Evolutionary conservation across 2,888 invertebrate genomes (phyloP), one percentile per base, ranked within the genome.

Genomic region (Teinopalpus imperialis): DNA sequence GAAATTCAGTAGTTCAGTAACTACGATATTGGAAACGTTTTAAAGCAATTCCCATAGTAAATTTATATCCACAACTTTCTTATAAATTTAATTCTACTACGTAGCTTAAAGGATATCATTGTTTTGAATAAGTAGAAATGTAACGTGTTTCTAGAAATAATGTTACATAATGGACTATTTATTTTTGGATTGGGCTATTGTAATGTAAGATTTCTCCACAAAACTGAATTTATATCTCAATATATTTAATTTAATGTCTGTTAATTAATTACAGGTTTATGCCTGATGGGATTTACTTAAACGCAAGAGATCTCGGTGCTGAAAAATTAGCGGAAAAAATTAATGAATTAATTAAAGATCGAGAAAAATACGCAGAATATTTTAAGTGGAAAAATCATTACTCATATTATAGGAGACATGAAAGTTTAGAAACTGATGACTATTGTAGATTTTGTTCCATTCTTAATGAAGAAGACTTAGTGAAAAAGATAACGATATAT

Each of bases 321-420:
- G 6, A 51, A 10, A 54, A 66, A 31, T 52, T 88, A 30, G 83
- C 80, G 0, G 48, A 53, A 3, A 62, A 62, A 51, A 86, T 88
- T 59, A 48, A 70, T 32, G 59, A 66, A 12, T 52, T 88, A 0
- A 80, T 83, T 2, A 57, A 65, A 1, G 51, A 76, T 14, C 68
- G 67, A 1, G 68, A 69, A 0, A 41, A 65, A 20, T 87, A 86
- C 16, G 61, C 65, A 0, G 58, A 78, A 13, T 85, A 71, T 54
- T 86, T 87, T 49, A 69, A 54, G 49, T 87, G 86, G 86, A 72
- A 59, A 36, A 81, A 74, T 18, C 70, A 86, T 50, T 88, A 87
- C 45, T 62, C 66, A 0, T 87, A 71, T 32, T 60, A 81, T 37
- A 58, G 49, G 29, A 72, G 69, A 27, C 45, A 41, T 10, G 72